Evolutionary conservation across 2,113 vertebrate genomes (phyloP).

Genomic region (Haemorhous mexicanus): DNA sequence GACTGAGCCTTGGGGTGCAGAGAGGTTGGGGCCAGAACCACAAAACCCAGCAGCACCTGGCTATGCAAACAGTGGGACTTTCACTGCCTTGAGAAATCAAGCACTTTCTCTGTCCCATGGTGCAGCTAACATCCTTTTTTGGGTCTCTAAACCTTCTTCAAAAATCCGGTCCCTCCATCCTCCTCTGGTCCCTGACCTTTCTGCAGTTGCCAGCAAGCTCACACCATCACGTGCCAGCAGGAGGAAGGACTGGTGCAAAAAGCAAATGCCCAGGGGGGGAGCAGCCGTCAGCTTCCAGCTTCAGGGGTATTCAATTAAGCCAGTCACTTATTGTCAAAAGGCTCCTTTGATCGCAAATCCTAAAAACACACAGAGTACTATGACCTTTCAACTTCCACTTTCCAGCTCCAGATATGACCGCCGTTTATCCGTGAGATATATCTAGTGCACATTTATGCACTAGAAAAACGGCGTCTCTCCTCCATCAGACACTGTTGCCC

Average conservation of each 20-base stretch:
- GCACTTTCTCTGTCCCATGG: background rate
- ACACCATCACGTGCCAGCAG: background rate
- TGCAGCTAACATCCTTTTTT: background rate
- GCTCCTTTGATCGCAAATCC: background rate
- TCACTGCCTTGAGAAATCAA: background rate
- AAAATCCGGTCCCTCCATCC: background rate
- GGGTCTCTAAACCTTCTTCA: background rate
- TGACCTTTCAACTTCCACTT: background rate
- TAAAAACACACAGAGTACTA: background rate
- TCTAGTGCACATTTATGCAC: no score
- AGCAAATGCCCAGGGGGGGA: background rate
- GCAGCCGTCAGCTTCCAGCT: background rate
- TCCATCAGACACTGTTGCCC: background rate
- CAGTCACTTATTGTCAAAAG: background rate
- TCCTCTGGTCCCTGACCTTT: background rate
- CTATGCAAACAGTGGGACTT: background rate
- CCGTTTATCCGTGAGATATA: background rate
- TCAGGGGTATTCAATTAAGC: background rate
- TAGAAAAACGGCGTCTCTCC: background rate
- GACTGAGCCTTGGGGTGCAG: background rate
- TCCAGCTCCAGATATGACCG: background rate
- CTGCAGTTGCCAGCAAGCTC: background rate
- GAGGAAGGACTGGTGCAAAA: background rate
- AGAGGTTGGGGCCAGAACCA: background rate
- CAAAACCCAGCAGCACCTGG: background rate